phyloP scores from a whole-genome alignment of 2,888 invertebrate genomes.

The Pammene fasciana region DNA sequence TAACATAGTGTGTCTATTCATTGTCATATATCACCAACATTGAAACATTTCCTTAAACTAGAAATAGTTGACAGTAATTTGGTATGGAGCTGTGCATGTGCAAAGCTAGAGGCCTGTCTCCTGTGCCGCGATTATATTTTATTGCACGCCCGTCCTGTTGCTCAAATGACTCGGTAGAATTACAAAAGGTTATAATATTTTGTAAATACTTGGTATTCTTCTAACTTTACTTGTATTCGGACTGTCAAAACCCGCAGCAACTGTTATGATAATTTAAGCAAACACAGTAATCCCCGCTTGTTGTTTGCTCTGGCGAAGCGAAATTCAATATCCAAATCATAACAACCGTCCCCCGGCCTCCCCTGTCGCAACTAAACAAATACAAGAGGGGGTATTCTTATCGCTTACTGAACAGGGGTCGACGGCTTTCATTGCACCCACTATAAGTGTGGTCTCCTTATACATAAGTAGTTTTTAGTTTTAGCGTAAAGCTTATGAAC shows the following conservation, averaged over 20 bases:
- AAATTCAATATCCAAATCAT: slow-evolving; percentile 40
- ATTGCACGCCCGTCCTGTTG: too few species aligned
- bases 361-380: slow-evolving; percentile 17
- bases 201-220: background rate
- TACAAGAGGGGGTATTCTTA: slow-evolving; percentile 1
- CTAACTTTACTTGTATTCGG: background rate
- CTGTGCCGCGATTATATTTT: too few species aligned
- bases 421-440: background rate
- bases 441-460: background rate
- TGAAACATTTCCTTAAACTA: too few species aligned
- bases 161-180: background rate
- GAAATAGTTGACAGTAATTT: too few species aligned
- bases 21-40: too few species aligned
- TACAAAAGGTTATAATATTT: background rate
- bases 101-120: too few species aligned
- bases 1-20: too few species aligned
- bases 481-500: too few species aligned
- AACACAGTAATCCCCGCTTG: slow-evolving; percentile 18
- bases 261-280: slow-evolving; percentile 13
- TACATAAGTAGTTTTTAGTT: too few species aligned
- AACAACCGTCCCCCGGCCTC: slow-evolving; percentile 21
- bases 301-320: slow-evolving; percentile 14
- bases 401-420: background rate
- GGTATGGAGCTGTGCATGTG: too few species aligned
- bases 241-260: background rate